Evolutionary conservation across 2,113 vertebrate species (phyloP).

Genomic region (Solenodon paradoxus): DNA sequence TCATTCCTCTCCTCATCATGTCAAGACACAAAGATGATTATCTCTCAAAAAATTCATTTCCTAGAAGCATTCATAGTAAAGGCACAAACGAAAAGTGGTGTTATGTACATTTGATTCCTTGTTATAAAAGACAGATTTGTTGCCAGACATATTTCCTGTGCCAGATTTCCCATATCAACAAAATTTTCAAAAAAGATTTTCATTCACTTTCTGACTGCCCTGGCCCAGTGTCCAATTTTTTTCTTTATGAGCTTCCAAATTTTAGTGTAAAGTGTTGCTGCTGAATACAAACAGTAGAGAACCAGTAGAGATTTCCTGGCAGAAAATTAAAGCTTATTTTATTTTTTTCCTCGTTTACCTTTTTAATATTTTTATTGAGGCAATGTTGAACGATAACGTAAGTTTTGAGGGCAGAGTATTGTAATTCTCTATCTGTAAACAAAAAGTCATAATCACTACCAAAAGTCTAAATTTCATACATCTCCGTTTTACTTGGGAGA

Average conservation of each 20-base stretch:
- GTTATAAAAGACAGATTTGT: background rate
- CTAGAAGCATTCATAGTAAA: conserved; percentile 4
- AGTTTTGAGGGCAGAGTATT: background rate
- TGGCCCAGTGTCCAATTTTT: background rate
- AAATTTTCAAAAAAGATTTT: conserved; percentile 28
- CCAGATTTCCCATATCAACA: conserved; percentile 36
- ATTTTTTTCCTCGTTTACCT: too few species aligned
- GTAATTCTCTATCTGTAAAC: background rate
- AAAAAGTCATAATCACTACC: background rate
- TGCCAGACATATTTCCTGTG: conserved; percentile 22
- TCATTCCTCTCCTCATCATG: background rate
- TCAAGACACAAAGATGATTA: background rate
- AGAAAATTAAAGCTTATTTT: background rate
- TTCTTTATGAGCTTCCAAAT: conserved; percentile 7
- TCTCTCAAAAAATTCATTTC: background rate
- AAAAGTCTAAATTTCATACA: background rate
- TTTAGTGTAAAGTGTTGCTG: background rate
- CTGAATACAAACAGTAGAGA: background rate
- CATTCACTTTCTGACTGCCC: conserved; percentile 24
- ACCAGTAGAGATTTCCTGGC: background rate
- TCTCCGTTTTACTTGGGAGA: background rate
- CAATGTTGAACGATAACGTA: background rate
- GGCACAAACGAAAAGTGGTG: background rate
- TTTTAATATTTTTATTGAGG: background rate
- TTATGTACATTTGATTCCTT: background rate